Evolutionary conservation across 2,113 vertebrate species (phyloP), one percentile per base, ranked within the genome.

Genomic region (Heteronetta atricapilla): DNA sequence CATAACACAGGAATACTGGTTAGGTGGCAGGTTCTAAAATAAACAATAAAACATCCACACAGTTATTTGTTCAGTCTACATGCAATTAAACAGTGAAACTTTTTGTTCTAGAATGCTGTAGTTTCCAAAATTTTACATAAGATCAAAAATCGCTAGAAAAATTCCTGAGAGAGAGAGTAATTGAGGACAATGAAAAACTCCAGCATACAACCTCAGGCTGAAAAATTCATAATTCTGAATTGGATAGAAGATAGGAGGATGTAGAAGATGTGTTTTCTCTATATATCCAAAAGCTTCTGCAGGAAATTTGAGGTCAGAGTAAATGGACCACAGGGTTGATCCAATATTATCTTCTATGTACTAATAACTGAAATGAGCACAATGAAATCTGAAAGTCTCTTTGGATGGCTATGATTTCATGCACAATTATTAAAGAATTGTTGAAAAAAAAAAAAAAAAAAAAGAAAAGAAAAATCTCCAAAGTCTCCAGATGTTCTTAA

Each of bases 401-500:
- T 81, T 72, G 44, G 28, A 81, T 44, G 23, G 6, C 50, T 88
- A 75, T 91, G 76, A 86, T 48, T 90, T 91, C 90, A 92, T 62
- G 34, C 58, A 72, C 18, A 75, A 20, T 42, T 68, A 52, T 63
- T 90, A 74, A 88, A 88, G 14, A 22, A 22, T 44, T 68, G 64
- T 62, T 74, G 59, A 55, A 77, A 7, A 60, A 82, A 52, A 80
- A 66, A 82, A 60, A 78, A 50, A 82, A 86, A 38, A 85, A 86
- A 84, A 60, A 66, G 53, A 79, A 29, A 58, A 94, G 78, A 95
- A n/a, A 90, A 90, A 75, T 88, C 46, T 90, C 52, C 20, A 64
- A 33, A 79, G 69, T 83, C 59, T 86, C 72, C 76, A 88, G 64
- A 88, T 88, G 63, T 83, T 68, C 80, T 88, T 91, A 81, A 69